Evolutionary conservation across 1,140 invertebrate genomes (phyloP).

Genomic region (Scaptomyza graminum): DNA sequence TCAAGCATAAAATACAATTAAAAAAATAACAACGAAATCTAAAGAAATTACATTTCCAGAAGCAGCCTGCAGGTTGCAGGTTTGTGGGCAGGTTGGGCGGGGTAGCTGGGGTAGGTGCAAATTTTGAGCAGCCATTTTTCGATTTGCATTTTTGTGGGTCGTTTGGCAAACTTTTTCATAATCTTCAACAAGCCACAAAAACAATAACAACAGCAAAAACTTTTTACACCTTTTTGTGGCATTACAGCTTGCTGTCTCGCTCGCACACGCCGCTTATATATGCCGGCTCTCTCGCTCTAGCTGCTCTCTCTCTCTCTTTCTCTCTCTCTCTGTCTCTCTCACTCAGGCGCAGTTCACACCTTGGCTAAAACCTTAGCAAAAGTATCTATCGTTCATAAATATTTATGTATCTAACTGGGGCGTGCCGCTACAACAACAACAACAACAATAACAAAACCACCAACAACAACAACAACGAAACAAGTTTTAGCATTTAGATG

Average conservation of each 20-base stretch:
- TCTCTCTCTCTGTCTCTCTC: conserved; percentile 2
- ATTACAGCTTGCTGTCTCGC: conserved; percentile 28
- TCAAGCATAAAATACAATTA: conserved; percentile 38
- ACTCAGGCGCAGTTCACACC: conserved; percentile 69
- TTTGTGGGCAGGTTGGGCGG: neutral
- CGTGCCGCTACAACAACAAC: conserved; percentile 68
- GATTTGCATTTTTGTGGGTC: conserved; percentile 53
- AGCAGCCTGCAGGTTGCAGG: neutral
- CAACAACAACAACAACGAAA: conserved; percentile 29
- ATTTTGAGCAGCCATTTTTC: conserved; percentile 70
- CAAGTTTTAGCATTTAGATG: conserved; percentile 71
- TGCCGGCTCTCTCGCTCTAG: neutral
- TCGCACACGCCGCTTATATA: neutral
- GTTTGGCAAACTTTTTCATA: conserved; percentile 75
- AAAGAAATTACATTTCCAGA: conserved; percentile 34
- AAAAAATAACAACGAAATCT: conserved; percentile 26
- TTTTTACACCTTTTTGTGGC: conserved; percentile 55
- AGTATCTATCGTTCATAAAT: conserved; percentile 81
- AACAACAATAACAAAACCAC: conserved; percentile 22
- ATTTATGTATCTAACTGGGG: conserved; percentile 83
- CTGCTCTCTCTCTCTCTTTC: conserved; percentile 18
- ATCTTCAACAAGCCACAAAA: conserved; percentile 44
- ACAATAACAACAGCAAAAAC: conserved; percentile 22
- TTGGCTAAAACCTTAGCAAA: conserved; percentile 72
- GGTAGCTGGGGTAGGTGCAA: neutral